Evolutionary conservation across 1,140 invertebrate genomes (phyloP).

Genomic region (Drosophila ohnishii): DNA sequence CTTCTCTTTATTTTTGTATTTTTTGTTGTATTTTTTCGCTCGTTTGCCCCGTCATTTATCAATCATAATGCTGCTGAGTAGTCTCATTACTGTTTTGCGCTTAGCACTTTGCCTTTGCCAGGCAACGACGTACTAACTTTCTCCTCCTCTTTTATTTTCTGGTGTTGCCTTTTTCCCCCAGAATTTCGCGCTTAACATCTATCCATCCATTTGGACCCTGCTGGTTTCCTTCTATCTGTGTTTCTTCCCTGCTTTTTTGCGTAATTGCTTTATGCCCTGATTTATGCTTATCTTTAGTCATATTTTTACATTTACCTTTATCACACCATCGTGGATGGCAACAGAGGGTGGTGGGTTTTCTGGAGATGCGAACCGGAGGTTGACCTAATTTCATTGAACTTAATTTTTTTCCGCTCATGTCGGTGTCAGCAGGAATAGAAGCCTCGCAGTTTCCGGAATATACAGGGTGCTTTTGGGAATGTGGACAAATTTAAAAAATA

Average conservation of each 20-base stretch:
- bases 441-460: not conserved
- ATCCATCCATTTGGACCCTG: slow-evolving; percentile 23
- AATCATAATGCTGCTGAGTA: slow-evolving; percentile 75
- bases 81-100: slow-evolving; percentile 67
- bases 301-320: slow-evolving; percentile 80
- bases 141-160: not conserved
- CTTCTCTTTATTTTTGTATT: not conserved
- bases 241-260: slow-evolving; percentile 26
- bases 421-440: slow-evolving; percentile 15
- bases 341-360: slow-evolving; percentile 2
- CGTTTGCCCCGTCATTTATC: slow-evolving; percentile 56
- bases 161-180: not conserved
- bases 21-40: slow-evolving; percentile 4
- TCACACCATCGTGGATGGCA: slow-evolving; percentile 29
- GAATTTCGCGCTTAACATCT: slow-evolving; percentile 28
- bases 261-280: slow-evolving; percentile 76
- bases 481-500: not conserved
- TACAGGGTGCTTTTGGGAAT: slow-evolving; percentile 22
- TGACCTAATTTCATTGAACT: slow-evolving; percentile 75
- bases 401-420: slow-evolving; percentile 56
- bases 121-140: slow-evolving; percentile 4
- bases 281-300: slow-evolving; percentile 78
- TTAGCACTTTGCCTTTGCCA: slow-evolving; percentile 41
- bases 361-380: slow-evolving; percentile 19
- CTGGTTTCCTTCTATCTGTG: slow-evolving; percentile 11